Conservation (phyloP, 2,888 invertebrate species). For the Thecophora atra region DNA sequence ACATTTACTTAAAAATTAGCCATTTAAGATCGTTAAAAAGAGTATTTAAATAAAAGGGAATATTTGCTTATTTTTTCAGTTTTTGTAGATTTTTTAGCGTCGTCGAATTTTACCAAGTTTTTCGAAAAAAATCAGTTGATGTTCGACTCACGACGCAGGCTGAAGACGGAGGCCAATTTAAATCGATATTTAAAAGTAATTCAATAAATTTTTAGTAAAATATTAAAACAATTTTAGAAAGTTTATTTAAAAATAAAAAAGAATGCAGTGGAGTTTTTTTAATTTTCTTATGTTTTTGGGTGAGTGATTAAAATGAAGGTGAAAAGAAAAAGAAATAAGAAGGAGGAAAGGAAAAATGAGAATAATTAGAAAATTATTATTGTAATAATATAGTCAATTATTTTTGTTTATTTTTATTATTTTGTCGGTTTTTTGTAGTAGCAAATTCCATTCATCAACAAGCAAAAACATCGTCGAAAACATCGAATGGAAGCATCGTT, state of each 20-base stretch:
- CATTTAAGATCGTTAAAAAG: background rate
- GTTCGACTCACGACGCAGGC: background rate
- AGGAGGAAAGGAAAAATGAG: no score
- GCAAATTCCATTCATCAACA: no score
- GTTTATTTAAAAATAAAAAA: background rate
- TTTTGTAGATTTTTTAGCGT: no score
- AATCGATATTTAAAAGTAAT: background rate
- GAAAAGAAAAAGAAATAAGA: no score
- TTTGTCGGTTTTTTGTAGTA: background rate
- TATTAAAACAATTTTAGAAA: background rate
- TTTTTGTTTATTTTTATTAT: background rate
- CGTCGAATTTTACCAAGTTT: background rate
- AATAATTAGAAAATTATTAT: no score
- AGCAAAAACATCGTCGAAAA: background rate
- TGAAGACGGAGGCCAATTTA: background rate
- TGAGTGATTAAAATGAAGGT: background rate
- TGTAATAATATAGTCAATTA: no score
- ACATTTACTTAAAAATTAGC: background rate
- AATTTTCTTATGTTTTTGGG: slow-evolving; percentile 26
- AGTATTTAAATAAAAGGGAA: slow-evolving; percentile 14
- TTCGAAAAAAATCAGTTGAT: slow-evolving; percentile 7
- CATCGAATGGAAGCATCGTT: background rate
- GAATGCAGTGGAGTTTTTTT: slow-evolving; percentile 10
- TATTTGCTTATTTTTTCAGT: background rate
- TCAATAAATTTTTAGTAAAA: background rate